Percentiles rank a stretch among this genome's conserved stretches.
phyloP scores from a whole-genome alignment of 2,888 invertebrate species.

The Caenorhabditis macrosperma region DNA sequence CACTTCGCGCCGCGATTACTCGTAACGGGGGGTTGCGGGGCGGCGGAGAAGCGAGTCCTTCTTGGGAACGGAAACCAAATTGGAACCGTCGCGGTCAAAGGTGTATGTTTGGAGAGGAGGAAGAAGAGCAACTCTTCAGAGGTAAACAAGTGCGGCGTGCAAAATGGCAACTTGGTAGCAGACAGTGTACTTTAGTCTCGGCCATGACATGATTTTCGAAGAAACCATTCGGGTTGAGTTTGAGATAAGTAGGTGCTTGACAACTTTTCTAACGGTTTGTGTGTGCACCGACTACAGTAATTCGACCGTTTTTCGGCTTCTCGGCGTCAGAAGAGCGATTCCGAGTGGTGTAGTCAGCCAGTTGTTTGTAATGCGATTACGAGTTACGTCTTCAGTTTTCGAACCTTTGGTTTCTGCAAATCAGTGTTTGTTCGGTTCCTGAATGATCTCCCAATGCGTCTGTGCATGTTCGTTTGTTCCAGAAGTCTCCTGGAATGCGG shows the following conservation, averaged over 20 bases:
- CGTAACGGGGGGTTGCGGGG: slow-evolving; percentile 24
- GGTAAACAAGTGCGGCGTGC: slow-evolving; percentile 35
- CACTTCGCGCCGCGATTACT: slow-evolving; percentile 45
- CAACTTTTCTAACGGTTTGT: slow-evolving; percentile 15
- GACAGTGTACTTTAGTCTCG: slow-evolving; percentile 45
- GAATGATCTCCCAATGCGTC: not conserved
- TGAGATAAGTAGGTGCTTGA: slow-evolving; percentile 46
- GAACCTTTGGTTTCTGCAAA: not conserved
- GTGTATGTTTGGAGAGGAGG: not conserved
- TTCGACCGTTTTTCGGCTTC: slow-evolving; percentile 27
- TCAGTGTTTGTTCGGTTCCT: slow-evolving; percentile 18
- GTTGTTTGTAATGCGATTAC: slow-evolving; percentile 8
- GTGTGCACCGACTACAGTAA: slow-evolving; percentile 31
- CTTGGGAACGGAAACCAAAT: not conserved
- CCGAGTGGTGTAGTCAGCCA: not conserved
- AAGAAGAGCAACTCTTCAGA: slow-evolving; percentile 3
- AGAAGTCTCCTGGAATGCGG: slow-evolving; percentile 14
- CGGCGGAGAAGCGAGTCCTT: not conserved
- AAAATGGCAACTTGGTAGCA: slow-evolving; percentile 36
- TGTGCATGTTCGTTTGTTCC: not conserved
- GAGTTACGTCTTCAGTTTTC: not conserved
- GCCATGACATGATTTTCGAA: slow-evolving; percentile 33
- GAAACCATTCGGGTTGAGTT: slow-evolving; percentile 39
- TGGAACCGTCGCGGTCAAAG: slow-evolving; percentile 9
- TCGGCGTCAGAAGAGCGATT: slow-evolving; percentile 24